phyloP scores from a whole-genome alignment of 2,113 vertebrate species.

The Tragelaphus scriptus region DNA sequence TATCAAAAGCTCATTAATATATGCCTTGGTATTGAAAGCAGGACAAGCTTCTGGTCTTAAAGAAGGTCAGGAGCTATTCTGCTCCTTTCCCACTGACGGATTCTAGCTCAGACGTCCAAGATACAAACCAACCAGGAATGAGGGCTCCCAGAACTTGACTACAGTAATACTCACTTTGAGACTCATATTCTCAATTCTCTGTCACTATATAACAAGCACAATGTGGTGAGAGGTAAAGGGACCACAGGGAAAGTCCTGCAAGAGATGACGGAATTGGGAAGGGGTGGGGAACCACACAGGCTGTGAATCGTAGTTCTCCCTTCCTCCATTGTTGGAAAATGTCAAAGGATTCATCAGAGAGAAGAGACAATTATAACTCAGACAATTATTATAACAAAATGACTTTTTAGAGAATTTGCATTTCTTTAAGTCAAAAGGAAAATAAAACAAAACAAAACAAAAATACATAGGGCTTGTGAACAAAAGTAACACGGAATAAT shows the following conservation, averaged over 20 bases:
- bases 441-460: background rate
- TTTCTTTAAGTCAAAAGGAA: background rate
- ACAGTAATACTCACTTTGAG: background rate
- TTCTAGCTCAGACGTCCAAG: background rate
- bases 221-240: background rate
- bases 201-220: background rate
- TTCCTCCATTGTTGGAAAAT: background rate
- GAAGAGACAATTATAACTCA: background rate
- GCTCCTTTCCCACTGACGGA: background rate
- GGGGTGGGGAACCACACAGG: rapidly evolving
- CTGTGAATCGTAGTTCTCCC: background rate
- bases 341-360: background rate
- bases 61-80: background rate
- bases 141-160: background rate
- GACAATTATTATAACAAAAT: background rate
- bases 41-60: background rate
- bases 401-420: background rate
- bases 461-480: background rate
- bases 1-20: background rate
- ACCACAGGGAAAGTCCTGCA: background rate
- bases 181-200: background rate
- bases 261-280: background rate
- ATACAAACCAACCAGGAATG: background rate
- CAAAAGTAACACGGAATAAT: background rate
- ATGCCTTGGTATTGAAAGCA: background rate